Conservation (phyloP, 2,797 vertebrate species). For the Channallabes apus region DNA sequence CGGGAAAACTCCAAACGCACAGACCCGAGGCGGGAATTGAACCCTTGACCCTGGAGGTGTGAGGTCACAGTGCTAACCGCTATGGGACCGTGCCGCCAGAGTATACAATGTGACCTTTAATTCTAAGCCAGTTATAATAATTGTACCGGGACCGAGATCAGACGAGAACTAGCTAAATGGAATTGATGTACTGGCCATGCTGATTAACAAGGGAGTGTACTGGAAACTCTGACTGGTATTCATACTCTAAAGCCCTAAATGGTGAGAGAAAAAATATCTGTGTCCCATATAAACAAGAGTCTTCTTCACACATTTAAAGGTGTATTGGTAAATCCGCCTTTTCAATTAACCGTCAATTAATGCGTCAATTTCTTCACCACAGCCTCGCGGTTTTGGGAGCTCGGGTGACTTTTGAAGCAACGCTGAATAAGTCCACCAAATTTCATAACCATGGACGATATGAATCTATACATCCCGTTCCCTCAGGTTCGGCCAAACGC, state of each 20-base stretch:
- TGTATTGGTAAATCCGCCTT: too few relatives aligned
- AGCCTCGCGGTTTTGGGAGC: too few relatives aligned
- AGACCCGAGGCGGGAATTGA: too few relatives aligned
- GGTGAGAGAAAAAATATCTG: background rate
- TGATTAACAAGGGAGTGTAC: background rate
- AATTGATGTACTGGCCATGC: background rate
- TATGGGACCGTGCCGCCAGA: too few relatives aligned
- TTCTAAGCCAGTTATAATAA: background rate
- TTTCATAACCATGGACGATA: too few relatives aligned
- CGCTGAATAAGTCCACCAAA: too few relatives aligned
- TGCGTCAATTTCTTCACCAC: too few relatives aligned
- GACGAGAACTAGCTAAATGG: background rate
- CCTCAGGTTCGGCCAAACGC: background rate
- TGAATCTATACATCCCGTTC: background rate
- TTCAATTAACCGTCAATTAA: too few relatives aligned
- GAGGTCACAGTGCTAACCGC: too few relatives aligned
- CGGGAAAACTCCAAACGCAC: too few relatives aligned
- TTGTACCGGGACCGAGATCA: background rate
- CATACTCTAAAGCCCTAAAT: background rate
- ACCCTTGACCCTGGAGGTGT: too few relatives aligned
- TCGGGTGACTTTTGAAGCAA: too few relatives aligned
- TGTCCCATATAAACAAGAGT: background rate
- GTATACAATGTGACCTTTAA: background rate
- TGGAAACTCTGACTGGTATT: background rate
- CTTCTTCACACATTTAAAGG: background rate